A percentile compares a stretch with the other conserved stretches of the same genome.
phyloP scores from a whole-genome alignment of 2,113 vertebrate species.

The Alligator sinensis region DNA sequence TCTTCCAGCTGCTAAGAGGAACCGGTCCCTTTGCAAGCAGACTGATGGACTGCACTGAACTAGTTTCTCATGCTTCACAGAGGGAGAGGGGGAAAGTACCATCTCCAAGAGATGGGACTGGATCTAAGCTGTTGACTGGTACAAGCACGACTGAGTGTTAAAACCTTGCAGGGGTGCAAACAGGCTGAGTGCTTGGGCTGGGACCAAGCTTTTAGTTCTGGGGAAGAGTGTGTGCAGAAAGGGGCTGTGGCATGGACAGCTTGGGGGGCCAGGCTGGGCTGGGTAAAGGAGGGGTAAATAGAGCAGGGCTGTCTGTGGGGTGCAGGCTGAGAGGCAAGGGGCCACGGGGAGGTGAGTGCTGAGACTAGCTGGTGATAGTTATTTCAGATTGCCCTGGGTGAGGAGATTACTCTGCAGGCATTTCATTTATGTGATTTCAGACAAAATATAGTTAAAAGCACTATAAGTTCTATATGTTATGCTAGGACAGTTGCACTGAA shows the following conservation, averaged over 20 bases:
- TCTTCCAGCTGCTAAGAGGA: background rate
- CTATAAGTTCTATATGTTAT: background rate
- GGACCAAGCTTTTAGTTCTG: background rate
- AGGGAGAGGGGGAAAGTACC: too few species aligned
- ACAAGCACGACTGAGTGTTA: too few species aligned
- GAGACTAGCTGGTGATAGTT: rapidly evolving
- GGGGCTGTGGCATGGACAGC: rapidly evolving
- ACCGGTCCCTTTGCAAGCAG: background rate
- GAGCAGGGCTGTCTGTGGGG: background rate
- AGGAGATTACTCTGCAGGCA: background rate
- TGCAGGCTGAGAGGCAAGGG: rapidly evolving
- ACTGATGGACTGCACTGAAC: rapidly evolving
- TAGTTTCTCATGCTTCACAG: too few species aligned
- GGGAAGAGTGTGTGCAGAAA: rapidly evolving
- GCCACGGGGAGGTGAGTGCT: too few species aligned
- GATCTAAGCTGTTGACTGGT: too few species aligned
- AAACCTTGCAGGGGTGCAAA: too few species aligned
- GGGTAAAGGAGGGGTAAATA: background rate
- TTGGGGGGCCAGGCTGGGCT: rapidly evolving
- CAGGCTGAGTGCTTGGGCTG: background rate
- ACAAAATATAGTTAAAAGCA: background rate
- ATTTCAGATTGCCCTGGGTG: background rate
- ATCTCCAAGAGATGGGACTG: too few species aligned
- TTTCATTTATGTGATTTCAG: background rate
- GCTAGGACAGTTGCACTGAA: background rate